Evolutionary conservation across 2,113 vertebrate genomes (phyloP).

Genomic region (Apeltes quadracus): DNA sequence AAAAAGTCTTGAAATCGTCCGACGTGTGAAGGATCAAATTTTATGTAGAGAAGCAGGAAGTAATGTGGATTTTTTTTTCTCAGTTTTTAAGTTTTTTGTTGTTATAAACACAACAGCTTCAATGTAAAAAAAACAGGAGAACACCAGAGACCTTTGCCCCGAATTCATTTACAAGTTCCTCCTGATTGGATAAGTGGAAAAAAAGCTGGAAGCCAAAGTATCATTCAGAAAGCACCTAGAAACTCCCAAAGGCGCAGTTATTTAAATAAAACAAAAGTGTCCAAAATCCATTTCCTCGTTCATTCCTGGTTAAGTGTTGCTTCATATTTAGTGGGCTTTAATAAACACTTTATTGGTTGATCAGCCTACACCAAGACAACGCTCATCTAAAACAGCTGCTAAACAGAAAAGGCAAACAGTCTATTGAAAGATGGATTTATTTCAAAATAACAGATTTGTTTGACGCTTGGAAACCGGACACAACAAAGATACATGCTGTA

Average conservation of each 20-base stretch:
- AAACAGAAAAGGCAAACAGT: slow-evolving; percentile 9
- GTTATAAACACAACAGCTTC: background rate
- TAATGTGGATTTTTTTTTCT: no score
- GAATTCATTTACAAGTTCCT: background rate
- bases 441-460: slow-evolving; percentile 76
- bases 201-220: background rate
- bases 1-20: background rate
- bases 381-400: background rate
- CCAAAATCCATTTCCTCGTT: background rate
- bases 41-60: background rate
- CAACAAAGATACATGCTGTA: slow-evolving; percentile 68
- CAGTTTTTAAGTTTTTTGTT: no score
- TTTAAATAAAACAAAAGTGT: background rate
- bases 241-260: background rate
- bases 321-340: background rate
- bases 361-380: background rate
- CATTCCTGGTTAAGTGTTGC: background rate
- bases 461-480: slow-evolving; percentile 56
- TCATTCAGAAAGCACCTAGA: background rate
- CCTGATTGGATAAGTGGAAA: background rate
- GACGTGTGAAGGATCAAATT: background rate
- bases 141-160: background rate
- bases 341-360: background rate
- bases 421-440: slow-evolving; percentile 72
- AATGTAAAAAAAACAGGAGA: background rate